phyloP scores from a whole-genome alignment of 1,140 invertebrate species.

The Teleogryllus occipitalis region DNA sequence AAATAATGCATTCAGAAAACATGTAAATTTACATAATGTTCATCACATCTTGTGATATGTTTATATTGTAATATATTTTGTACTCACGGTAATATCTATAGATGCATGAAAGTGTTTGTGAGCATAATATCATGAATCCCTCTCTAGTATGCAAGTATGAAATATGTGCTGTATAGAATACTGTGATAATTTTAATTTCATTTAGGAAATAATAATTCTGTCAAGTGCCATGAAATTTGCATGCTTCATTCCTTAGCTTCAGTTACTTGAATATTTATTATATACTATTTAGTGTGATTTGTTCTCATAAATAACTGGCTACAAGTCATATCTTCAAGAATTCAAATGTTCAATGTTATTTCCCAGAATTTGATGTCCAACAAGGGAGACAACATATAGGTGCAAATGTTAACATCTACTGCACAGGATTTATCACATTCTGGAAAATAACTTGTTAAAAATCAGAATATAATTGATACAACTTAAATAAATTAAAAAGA shows the following conservation, averaged over 20 bases:
- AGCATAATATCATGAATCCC: not conserved
- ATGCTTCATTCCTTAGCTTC: constrained; percentile 17
- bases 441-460: too few relatives aligned
- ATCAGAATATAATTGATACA: too few relatives aligned
- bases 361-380: not conserved
- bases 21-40: constrained; percentile 8
- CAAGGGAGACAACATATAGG: not conserved
- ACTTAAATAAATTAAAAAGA: too few relatives aligned
- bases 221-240: constrained; percentile 11
- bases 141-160: not conserved
- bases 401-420: not conserved
- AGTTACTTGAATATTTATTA: not conserved
- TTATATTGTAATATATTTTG: not conserved
- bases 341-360: not conserved
- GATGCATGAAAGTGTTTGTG: not conserved
- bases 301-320: not conserved
- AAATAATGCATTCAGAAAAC: not conserved
- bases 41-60: not conserved
- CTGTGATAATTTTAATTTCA: constrained; percentile 18
- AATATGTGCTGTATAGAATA: constrained; percentile 17
- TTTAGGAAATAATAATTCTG: constrained; percentile 1
- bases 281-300: not conserved
- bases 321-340: not conserved
- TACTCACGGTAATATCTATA: not conserved
- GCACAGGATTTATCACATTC: not conserved